Conservation (phyloP, 2,888 invertebrate genomes). For the Chrysomela aeneicollis region DNA sequence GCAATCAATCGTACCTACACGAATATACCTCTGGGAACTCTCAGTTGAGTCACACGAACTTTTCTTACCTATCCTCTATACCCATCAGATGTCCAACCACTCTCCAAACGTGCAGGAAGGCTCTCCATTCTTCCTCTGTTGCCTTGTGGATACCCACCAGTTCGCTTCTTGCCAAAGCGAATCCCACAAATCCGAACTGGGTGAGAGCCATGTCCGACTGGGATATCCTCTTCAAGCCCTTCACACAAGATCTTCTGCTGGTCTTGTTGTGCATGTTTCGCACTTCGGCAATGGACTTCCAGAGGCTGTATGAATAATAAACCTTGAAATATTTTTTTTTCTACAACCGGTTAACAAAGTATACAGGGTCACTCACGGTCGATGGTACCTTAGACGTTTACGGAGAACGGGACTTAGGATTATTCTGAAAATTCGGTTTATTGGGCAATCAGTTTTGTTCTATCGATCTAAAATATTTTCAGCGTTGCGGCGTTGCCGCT, state of each 20-base stretch:
- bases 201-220: slow-evolving; percentile 88
- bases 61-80: slow-evolving; percentile 74
- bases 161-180: slow-evolving; percentile 63
- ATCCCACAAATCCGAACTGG: slow-evolving; percentile 88
- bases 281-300: slow-evolving; percentile 74
- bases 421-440: too few species aligned
- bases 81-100: slow-evolving; percentile 84
- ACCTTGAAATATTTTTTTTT: too few species aligned
- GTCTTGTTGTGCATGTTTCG: slow-evolving; percentile 71
- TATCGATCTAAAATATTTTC: too few species aligned
- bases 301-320: slow-evolving; percentile 66
- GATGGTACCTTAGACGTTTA: too few species aligned
- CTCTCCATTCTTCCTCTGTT: slow-evolving; percentile 72
- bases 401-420: too few species aligned
- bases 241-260: slow-evolving; percentile 56
- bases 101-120: slow-evolving; percentile 84
- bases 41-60: too few species aligned
- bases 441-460: too few species aligned
- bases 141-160: slow-evolving; percentile 71
- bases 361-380: too few species aligned
- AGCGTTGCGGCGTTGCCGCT: too few species aligned
- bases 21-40: too few species aligned
- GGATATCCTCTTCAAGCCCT: slow-evolving; percentile 68
- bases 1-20: too few species aligned
- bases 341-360: too few species aligned